phyloP scores from a whole-genome alignment of 2,113 vertebrate genomes.

The Abramis brama region DNA sequence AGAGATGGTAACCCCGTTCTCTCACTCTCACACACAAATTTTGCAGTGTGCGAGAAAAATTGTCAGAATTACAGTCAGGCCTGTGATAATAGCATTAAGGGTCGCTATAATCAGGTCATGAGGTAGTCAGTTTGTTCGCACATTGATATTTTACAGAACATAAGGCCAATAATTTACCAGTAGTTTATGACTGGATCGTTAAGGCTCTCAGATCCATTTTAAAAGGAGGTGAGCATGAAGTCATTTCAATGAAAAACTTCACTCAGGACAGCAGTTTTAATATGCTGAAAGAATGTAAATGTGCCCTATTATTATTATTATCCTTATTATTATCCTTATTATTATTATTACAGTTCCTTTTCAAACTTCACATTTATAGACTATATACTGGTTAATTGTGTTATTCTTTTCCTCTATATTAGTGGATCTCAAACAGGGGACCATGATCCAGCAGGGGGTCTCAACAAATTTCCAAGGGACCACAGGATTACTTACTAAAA shows the following conservation, averaged over 20 bases:
- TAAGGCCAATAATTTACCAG: constrained; percentile 20
- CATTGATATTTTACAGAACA: constrained; percentile 28
- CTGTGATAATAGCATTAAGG: constrained; percentile 33
- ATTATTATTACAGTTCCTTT: not conserved
- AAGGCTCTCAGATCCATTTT: not conserved
- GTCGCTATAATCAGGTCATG: constrained; percentile 24
- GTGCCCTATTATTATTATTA: not conserved
- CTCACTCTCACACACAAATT: constrained; percentile 8
- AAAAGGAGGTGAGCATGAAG: constrained; percentile 6
- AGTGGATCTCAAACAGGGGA: not conserved
- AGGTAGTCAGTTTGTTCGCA: constrained; percentile 15
- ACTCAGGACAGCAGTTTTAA: not conserved
- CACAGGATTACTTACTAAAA: not conserved
- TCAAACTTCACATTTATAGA: not conserved
- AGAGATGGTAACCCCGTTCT: constrained; percentile 18
- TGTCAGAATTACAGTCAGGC: constrained; percentile 3
- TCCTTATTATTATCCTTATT: not conserved
- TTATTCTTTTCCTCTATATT: not conserved
- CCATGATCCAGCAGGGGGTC: too few species aligned
- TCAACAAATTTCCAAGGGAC: too few species aligned
- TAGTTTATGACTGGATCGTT: constrained; percentile 29
- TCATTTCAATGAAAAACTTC: not conserved
- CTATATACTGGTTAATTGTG: not conserved
- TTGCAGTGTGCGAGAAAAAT: not conserved
- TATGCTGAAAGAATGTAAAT: constrained; percentile 4